These are phyloP conservation scores for Campaea margaritaria DNA, from an alignment of 2,888 invertebrate genomes.

Conservation along the genomic window DNA sequence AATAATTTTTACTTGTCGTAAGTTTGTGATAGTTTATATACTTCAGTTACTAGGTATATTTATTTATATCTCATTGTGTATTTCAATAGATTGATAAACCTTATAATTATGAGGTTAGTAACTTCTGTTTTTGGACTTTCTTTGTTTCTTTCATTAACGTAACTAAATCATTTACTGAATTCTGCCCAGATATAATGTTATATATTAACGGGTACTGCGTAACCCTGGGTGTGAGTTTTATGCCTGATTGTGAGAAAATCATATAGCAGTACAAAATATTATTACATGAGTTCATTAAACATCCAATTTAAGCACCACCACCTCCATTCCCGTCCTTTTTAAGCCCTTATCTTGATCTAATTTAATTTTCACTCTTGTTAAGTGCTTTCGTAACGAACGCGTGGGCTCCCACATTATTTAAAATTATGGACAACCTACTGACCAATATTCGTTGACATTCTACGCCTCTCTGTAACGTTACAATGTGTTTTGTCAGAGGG, in stretches of 20 bases:
- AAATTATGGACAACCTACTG: slow-evolving; percentile 65
- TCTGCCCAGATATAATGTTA: too few species aligned
- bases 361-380: slow-evolving; percentile 60
- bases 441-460: slow-evolving; percentile 51
- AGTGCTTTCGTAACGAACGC: slow-evolving; percentile 57
- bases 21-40: too few species aligned
- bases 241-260: background rate
- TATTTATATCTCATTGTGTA: too few species aligned
- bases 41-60: too few species aligned
- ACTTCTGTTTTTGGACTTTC: too few species aligned
- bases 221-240: background rate
- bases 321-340: slow-evolving; percentile 38
- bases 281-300: slow-evolving; percentile 17
- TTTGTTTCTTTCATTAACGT: too few species aligned
- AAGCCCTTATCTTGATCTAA: slow-evolving; percentile 53
- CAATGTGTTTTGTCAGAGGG: slow-evolving; percentile 39
- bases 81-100: too few species aligned
- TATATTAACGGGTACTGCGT: too few species aligned
- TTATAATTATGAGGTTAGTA: too few species aligned
- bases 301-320: slow-evolving; percentile 24
- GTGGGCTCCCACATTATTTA: slow-evolving; percentile 70
- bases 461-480: slow-evolving; percentile 27
- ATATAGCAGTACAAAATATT: slow-evolving; percentile 5
- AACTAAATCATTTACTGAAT: too few species aligned
- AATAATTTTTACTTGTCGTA: too few species aligned